Evolutionary conservation across 2,113 vertebrate species (phyloP), one percentile per base, ranked within the genome.

Genomic region (Daubentonia madagascariensis): DNA sequence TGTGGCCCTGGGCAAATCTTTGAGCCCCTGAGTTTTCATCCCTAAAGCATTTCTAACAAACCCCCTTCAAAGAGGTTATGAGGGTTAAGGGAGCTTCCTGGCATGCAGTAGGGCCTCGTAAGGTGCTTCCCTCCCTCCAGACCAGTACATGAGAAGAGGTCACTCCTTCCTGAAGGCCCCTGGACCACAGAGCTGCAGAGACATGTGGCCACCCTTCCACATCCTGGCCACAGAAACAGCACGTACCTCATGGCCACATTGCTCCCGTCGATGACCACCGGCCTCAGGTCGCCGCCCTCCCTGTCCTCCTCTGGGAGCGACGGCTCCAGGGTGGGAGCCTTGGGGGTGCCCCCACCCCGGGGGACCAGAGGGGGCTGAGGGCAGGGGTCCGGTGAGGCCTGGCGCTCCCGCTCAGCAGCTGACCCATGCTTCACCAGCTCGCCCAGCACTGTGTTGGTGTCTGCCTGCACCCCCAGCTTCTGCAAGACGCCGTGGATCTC

Each of bases 191-290:
- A 45, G 75, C 8, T 6, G 17, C 23, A 48, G 68, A 92, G 50
- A 85, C 67, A 89, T 4, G 17, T 17, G 30, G 65, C 75, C 18
- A 45, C 23, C 50, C 23, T 8, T 35, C 78, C 25, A 45, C 4
- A 1, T 59, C 59, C 22, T 20, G 57, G 68, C 63, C 70, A 48
- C 30, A n/a, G n/a, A 81, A 40, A 2, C 7, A 45, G 84, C 10
- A 94, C 98, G 2, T 98, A 99, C 99, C 99, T 99, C 99, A 99
- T 99, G 94, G 99, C 99, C 93, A 99, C 99, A 17, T 99, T 99
- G 98, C 99, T 99, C 63, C 99, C 99, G 1, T 99, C 99, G 59
- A 99, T 99, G 13, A 99, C 99, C 54, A 99, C 96, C 0, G 99
- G 99, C 83, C 99, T 99, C 96, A 99, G 95, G 83, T 99, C 99